A percentile compares a stretch with the other conserved stretches of the same genome.
These are phyloP conservation scores for Taxidea taxus DNA, from an alignment of 2,113 vertebrate genomes.

Conservation along the genomic window DNA sequence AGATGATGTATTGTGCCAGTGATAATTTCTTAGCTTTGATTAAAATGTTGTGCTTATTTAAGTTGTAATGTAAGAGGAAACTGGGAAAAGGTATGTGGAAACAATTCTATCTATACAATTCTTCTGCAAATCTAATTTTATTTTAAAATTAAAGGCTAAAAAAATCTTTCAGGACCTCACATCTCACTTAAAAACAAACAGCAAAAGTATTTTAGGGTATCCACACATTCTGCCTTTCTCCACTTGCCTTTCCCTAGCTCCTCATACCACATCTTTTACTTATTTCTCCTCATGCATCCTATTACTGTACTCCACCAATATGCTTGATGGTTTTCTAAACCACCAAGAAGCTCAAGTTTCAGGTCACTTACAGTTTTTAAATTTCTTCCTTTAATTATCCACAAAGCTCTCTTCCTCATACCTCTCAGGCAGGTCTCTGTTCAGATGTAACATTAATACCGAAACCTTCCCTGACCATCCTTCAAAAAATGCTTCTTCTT, in stretches of 20 bases:
- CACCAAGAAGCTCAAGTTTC: neutral
- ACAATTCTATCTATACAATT: neutral
- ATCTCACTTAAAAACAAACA: neutral
- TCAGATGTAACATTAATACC: neutral
- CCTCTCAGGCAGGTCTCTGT: neutral
- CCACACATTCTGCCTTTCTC: neutral
- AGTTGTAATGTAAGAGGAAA: neutral
- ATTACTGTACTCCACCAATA: neutral
- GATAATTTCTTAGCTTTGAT: neutral
- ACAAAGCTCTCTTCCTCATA: neutral
- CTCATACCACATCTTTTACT: neutral
- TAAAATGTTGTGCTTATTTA: neutral
- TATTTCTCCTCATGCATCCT: neutral
- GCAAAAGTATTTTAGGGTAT: neutral
- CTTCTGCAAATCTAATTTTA: neutral
- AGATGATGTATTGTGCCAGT: neutral
- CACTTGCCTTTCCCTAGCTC: neutral
- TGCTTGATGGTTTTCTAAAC: neutral
- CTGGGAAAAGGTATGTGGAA: neutral
- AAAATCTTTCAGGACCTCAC: neutral
- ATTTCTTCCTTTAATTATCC: neutral
- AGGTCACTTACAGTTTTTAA: neutral
- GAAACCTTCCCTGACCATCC: rapidly evolving
- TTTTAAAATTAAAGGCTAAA: neutral
- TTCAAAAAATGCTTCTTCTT: neutral